These are phyloP conservation scores for Polydrusus tereticollis DNA, from an alignment of 2,888 invertebrate genomes.

Conservation along the genomic window DNA sequence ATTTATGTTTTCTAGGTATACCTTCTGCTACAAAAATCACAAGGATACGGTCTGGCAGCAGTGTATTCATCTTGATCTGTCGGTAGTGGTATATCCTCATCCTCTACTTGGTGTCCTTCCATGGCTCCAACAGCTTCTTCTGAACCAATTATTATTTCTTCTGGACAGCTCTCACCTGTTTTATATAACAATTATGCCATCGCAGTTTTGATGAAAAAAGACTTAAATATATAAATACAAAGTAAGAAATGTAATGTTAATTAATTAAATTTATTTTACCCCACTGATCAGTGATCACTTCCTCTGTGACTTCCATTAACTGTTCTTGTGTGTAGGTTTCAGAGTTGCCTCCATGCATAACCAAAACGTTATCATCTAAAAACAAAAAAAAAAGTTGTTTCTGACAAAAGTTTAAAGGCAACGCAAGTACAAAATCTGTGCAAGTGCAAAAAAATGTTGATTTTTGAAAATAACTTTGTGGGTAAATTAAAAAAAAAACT, in stretches of 20 bases:
- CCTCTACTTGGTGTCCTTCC: constrained; percentile 71
- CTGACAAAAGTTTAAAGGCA: too few species aligned
- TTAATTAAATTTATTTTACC: constrained; percentile 7
- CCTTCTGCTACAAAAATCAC: constrained; percentile 87
- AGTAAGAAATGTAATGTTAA: background rate
- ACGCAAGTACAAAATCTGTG: too few species aligned
- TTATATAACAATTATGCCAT: too few species aligned
- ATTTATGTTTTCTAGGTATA: too few species aligned
- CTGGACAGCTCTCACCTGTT: constrained; percentile 67
- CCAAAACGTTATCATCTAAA: constrained; percentile 62
- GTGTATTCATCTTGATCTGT: constrained; percentile 86
- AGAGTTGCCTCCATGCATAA: constrained; percentile 28
- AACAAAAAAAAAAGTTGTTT: too few species aligned
- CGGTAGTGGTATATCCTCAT: constrained; percentile 81
- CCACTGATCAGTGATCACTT: constrained; percentile 81
- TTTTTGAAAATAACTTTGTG: too few species aligned
- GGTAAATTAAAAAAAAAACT: too few species aligned
- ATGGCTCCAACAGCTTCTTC: constrained; percentile 70
- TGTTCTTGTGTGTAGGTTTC: constrained; percentile 64
- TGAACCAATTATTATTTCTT: constrained; percentile 71
- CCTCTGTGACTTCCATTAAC: constrained; percentile 77
- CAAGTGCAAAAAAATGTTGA: too few species aligned
- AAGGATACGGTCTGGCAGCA: constrained; percentile 84
- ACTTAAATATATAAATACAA: too few species aligned
- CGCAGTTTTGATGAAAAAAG: too few species aligned